A percentile compares a stretch with the other conserved stretches of the same genome.
Evolutionary conservation across 2,113 vertebrate species (phyloP).

Genomic region (Lampris incognitus): DNA sequence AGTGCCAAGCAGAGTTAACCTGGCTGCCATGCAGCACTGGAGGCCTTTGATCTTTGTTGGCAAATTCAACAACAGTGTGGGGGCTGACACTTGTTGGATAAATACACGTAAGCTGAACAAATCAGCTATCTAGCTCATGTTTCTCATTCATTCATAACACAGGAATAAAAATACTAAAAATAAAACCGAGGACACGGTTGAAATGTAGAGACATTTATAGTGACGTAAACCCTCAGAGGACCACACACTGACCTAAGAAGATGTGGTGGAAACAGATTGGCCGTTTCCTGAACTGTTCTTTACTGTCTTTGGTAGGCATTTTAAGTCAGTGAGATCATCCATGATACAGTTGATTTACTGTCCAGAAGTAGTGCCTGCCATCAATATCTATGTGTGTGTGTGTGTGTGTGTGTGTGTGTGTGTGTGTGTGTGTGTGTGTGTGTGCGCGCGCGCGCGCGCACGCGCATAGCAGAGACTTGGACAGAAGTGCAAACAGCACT

Average conservation of each 20-base stretch:
- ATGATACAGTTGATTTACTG: not conserved
- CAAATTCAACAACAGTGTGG: slow-evolving; percentile 64
- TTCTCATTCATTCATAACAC: slow-evolving; percentile 9
- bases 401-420: not conserved
- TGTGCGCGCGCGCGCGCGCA: not conserved
- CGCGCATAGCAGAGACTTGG: slow-evolving; percentile 5
- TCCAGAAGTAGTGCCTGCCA: not conserved
- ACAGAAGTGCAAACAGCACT: slow-evolving; percentile 53
- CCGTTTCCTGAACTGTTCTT: too few relatives aligned
- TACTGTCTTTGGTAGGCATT: too few relatives aligned
- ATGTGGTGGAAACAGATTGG: too few relatives aligned
- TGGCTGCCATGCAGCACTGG: slow-evolving; percentile 50
- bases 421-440: too few relatives aligned
- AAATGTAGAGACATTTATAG: not conserved
- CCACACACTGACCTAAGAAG: too few relatives aligned
- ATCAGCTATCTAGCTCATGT: slow-evolving; percentile 36
- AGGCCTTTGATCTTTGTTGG: slow-evolving; percentile 66
- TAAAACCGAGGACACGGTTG: not conserved
- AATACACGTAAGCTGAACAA: slow-evolving; percentile 54
- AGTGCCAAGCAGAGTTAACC: slow-evolving; percentile 62
- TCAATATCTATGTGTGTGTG: not conserved
- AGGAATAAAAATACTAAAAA: slow-evolving; percentile 7
- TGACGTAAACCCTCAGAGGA: too few relatives aligned
- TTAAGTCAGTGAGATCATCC: too few relatives aligned
- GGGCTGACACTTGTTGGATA: slow-evolving; percentile 52